Evolutionary conservation across 2,888 invertebrate species (phyloP), one percentile per base, ranked within the genome.

Genomic region (Trichopoda pennipes): DNA sequence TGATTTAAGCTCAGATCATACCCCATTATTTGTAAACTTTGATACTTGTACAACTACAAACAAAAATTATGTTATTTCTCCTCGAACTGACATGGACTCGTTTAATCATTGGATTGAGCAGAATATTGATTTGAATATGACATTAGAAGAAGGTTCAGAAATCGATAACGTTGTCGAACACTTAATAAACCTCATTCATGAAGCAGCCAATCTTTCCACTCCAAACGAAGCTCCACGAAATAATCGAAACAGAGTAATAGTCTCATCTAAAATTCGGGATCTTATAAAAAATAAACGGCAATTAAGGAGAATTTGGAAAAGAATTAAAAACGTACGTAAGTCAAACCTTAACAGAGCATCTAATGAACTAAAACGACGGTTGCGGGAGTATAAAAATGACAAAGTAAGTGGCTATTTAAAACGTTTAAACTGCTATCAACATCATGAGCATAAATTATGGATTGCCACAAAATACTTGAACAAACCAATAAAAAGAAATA

Each of bases 271-370:
- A 63, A 56, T 73, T 32, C 55, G 63, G 53, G 12, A 55, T n/a
- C 63, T 63, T 17, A 74, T 80, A 42, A 55, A 10, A 28, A 38
- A 14, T 32, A 76, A 81, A 60, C 69, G 70, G 58, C 64, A 56
- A 35, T 47, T 76, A 16, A 58, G 81, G 19, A 68, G 61, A 63
- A 68, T 72, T 12, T 77, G 73, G 73, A 72, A 77, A 28, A 42
- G 10, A 47, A 32, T n/a, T n/a, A n/a, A n/a, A n/a, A 60, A 49
- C 10, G 51, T 63, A 12, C 69, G 64, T 3, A 72, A 73, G 63
- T 19, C 56, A 60, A 35, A 23, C 9, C 32, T 73, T n/a, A 35
- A 55, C 32, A 10, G 58, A 58, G 2, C 28, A n/a, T 6, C 56
- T 58, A 49, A 64, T 56, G 35, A 17, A 38, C 17, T 21, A 56